Evolutionary conservation across 2,888 invertebrate species (phyloP), one percentile per base, ranked within the genome.

Genomic region (Maniola hyperantus): DNA sequence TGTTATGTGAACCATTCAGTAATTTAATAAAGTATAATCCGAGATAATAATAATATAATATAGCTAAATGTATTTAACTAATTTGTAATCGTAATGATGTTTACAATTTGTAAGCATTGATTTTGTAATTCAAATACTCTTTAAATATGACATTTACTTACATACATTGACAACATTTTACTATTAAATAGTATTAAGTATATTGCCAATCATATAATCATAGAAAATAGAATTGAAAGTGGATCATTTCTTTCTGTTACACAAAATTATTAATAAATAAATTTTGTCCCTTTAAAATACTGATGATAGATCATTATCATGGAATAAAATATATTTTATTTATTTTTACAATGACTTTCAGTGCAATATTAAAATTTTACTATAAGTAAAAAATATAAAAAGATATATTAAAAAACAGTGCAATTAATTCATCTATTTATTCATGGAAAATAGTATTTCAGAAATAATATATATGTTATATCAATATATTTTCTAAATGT

Each of bases 281-380:
- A 54, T 26, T 53, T 42, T 63, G 62, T 44, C 62, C 34, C 53
- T 53, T 39, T 36, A 20, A 20, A 55, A 57, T 64, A 46, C 54
- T 66, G 44, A 53, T 67, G 68, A 68, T 66, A 70, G 66, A 74
- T 73, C 73, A 74, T 60, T 71, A 73, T 70, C 68, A 67, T 53
- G 68, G 72, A 71, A 70, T 66, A 72, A 81, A 76, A 79, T 84
- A 81, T 2, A 70, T 57, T 57, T 20, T 75, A 80, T 74, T 73
- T 78, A 75, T 78, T 77, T 79, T 76, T 77, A 75, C 81, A 79
- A 78, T 79, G 75, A 81, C 82, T 82, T 79, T 83, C 91, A 86
- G 91, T 91, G 91, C 91, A 91, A 91, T 91, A 91, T 86, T 80
- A 84, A 85, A 84, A 77, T 81, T 87, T 91, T 90, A 89, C 90